phyloP scores from a whole-genome alignment of 2,797 vertebrate genomes.

The Cryptoblepharus egeriae region DNA sequence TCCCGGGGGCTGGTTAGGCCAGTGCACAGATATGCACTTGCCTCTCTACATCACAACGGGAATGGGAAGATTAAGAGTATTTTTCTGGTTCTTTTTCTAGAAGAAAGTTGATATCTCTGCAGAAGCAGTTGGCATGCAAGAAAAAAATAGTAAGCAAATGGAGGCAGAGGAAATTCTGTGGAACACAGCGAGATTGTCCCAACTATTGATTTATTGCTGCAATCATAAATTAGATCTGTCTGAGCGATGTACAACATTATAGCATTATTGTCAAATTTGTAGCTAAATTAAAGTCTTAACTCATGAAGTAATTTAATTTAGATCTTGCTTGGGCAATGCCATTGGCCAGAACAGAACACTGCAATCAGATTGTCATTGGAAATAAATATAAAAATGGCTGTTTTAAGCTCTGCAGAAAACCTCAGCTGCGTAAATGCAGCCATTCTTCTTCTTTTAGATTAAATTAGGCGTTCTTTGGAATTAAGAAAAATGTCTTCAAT shows the following conservation, averaged over 20 bases:
- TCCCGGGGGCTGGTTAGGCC: no score
- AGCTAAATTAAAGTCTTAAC: constrained; percentile 64
- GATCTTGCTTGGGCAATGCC: constrained; percentile 32
- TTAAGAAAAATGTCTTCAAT: constrained; percentile 24
- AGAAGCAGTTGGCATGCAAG: constrained; percentile 30
- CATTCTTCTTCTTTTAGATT: constrained; percentile 51
- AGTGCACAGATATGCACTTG: no score
- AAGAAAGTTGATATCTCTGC: constrained; percentile 20
- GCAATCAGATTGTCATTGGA: constrained; percentile 24
- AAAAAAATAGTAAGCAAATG: neutral
- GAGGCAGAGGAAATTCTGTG: constrained; percentile 15
- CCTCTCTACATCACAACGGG: no score
- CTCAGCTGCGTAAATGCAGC: neutral
- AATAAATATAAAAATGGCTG: constrained; percentile 18
- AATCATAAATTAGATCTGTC: constrained; percentile 56
- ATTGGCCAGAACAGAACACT: constrained; percentile 33
- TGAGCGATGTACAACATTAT: constrained; percentile 52
- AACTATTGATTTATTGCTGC: constrained; percentile 57
- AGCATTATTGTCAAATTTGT: constrained; percentile 52
- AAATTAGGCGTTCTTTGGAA: constrained; percentile 41
- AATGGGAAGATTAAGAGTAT: no score
- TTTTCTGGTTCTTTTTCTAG: constrained; percentile 13
- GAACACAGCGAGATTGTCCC: constrained; percentile 47
- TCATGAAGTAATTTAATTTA: constrained; percentile 52
- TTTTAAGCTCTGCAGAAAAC: neutral